Conservation (phyloP, 2,888 invertebrate genomes). For the Acanthosepion lycidas region DNA sequence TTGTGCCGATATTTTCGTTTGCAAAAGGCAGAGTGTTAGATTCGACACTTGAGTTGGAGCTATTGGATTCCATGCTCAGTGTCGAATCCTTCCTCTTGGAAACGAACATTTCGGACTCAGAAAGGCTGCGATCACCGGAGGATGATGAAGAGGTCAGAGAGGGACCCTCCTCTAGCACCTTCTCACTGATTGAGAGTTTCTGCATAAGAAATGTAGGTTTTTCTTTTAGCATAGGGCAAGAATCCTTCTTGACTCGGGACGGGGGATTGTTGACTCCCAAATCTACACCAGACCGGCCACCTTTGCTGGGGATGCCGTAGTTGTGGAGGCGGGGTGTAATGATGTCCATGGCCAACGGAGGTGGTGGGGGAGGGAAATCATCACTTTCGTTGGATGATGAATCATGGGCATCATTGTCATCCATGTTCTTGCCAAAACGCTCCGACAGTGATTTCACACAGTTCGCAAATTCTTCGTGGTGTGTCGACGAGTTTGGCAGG, state of each 20-base stretch:
- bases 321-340: slow-evolving; percentile 70
- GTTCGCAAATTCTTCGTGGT: slow-evolving; percentile 73
- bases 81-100: slow-evolving; percentile 54
- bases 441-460: slow-evolving; percentile 72
- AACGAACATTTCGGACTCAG: slow-evolving; percentile 38
- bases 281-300: slow-evolving; percentile 56
- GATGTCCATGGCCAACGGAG: slow-evolving; percentile 71
- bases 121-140: slow-evolving; percentile 46
- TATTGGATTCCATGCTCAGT: slow-evolving; percentile 62
- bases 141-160: neutral
- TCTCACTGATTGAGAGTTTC: slow-evolving; percentile 50
- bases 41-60: slow-evolving; percentile 86
- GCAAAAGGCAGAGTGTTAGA: slow-evolving; percentile 92
- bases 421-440: slow-evolving; percentile 68
- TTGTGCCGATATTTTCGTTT: slow-evolving; percentile 98
- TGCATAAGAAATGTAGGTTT: slow-evolving; percentile 25
- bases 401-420: slow-evolving; percentile 64
- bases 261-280: neutral
- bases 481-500: slow-evolving; percentile 51
- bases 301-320: slow-evolving; percentile 67
- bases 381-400: slow-evolving; percentile 68
- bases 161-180: slow-evolving; percentile 38
- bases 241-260: slow-evolving; percentile 39
- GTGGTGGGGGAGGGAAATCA: slow-evolving; percentile 71
- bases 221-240: slow-evolving; percentile 41